These are phyloP conservation scores for Rhogogaster chlorosoma DNA, from an alignment of 2,888 invertebrate species.

Conservation along the genomic window DNA sequence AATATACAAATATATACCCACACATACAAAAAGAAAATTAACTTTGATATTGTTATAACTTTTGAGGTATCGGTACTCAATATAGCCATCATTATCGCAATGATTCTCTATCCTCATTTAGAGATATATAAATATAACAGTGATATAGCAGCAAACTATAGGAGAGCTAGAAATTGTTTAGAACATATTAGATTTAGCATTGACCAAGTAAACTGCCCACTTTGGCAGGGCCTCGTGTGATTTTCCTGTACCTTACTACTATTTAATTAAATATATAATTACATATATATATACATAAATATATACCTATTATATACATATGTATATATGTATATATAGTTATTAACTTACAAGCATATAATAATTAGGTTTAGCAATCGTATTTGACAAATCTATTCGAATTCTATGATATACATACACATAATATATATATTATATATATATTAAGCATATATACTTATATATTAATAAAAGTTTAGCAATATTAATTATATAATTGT, in stretches of 20 bases:
- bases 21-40: not conserved
- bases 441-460: not conserved
- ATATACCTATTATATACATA: conserved; percentile 43
- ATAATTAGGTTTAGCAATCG: conserved; percentile 48
- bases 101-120: conserved; percentile 18
- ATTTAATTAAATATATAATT: conserved; percentile 58
- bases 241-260: conserved; percentile 73
- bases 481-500: conserved; percentile 51
- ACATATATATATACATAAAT: conserved; percentile 47
- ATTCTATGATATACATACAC: conserved; percentile 45
- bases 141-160: conserved; percentile 40
- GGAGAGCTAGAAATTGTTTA: conserved; percentile 21
- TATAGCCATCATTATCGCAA: conserved; percentile 15
- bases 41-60: conserved; percentile 24
- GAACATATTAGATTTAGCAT: conserved; percentile 44
- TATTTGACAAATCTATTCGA: conserved; percentile 49
- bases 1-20: not conserved
- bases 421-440: conserved; percentile 10
- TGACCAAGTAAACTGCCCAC: conserved; percentile 50
- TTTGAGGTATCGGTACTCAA: not conserved
- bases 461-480: conserved; percentile 40
- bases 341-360: conserved; percentile 30
- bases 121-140: not conserved
- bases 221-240: conserved; percentile 67
- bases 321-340: conserved; percentile 25